Evolutionary conservation across 2,113 vertebrate species (phyloP).

Genomic region (Castor canadensis): DNA sequence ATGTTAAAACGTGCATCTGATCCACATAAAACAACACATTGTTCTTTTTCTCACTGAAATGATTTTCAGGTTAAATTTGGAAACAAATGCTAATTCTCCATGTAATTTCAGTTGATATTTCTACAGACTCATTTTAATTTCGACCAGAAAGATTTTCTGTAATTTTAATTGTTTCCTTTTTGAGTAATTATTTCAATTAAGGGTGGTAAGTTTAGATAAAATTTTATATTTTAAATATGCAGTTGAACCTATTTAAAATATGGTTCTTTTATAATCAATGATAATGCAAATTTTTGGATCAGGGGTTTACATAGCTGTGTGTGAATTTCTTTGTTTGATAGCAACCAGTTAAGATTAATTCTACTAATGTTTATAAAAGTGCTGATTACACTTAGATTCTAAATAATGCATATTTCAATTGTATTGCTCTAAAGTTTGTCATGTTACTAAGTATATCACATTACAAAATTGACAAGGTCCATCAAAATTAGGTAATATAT

Average conservation of each 20-base stretch:
- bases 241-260: neutral
- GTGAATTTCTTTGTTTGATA: neutral
- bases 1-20: neutral
- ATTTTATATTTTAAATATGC: neutral
- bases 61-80: neutral
- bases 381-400: neutral
- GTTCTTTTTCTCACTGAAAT: neutral
- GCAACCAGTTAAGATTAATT: neutral
- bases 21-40: neutral
- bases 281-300: slow-evolving; percentile 25
- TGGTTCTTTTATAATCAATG: neutral
- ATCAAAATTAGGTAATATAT: neutral
- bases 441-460: neutral
- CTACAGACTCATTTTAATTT: neutral
- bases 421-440: neutral
- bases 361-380: neutral
- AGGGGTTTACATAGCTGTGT: neutral
- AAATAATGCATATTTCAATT: neutral
- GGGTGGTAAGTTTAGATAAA: neutral
- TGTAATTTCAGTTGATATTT: neutral
- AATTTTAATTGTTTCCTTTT: neutral
- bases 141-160: neutral
- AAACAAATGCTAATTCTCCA: neutral
- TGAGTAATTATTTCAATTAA: neutral
- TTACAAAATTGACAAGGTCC: neutral